phyloP scores from a whole-genome alignment of 2,797 vertebrate genomes.

The Rhinichthys osculus region DNA sequence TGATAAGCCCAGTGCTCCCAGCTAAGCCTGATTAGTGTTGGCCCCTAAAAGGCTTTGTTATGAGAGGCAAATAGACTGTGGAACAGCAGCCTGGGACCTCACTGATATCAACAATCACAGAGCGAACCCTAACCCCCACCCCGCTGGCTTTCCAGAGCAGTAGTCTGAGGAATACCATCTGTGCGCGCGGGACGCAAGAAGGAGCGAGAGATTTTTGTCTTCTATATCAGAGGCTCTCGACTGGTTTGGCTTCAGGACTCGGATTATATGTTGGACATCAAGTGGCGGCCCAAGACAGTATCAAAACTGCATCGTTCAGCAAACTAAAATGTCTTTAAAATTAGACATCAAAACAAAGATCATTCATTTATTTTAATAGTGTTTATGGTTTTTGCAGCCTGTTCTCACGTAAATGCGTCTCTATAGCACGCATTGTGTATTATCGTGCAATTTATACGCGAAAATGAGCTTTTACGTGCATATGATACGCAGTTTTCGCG shows the following conservation, averaged over 20 bases:
- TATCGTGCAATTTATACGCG: no score
- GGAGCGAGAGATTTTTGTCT: conserved; percentile 23
- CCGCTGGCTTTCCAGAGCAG: conserved; percentile 49
- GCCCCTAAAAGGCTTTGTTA: conserved; percentile 68
- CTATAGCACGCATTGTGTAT: no score
- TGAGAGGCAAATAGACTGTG: conserved; percentile 68
- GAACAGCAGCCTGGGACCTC: conserved; percentile 65
- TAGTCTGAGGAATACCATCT: conserved; percentile 50
- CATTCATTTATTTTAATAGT: background rate
- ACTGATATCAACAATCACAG: conserved; percentile 67
- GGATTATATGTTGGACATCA: background rate
- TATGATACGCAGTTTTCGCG: no score
- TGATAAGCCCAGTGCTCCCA: conserved; percentile 53
- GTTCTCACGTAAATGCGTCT: no score
- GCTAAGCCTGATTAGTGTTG: conserved; percentile 69
- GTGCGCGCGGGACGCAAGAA: conserved; percentile 31
- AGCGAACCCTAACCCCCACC: conserved; percentile 52
- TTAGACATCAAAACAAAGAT: background rate
- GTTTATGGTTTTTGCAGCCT: background rate
- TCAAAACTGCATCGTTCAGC: background rate
- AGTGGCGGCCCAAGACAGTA: background rate
- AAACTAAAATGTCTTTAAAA: background rate
- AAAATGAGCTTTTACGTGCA: no score
- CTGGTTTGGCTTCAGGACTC: conserved; percentile 6
- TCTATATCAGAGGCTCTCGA: background rate